These are phyloP conservation scores for Drosophila nebulosa DNA, from an alignment of 1,140 invertebrate genomes.

Conservation along the genomic window DNA sequence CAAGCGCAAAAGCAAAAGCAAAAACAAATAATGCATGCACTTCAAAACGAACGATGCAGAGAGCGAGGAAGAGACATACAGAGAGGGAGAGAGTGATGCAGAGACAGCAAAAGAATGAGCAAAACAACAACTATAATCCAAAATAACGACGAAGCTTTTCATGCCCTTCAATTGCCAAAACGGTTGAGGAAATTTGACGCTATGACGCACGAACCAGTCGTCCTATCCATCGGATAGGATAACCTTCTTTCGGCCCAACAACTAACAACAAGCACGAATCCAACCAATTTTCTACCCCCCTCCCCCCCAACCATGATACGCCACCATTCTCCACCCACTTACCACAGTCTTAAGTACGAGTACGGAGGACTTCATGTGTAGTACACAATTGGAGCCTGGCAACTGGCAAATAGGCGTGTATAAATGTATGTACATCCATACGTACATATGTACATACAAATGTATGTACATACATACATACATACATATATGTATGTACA, in stretches of 20 bases:
- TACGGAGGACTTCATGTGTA: background rate
- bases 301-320: background rate
- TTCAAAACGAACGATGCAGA: constrained; percentile 1
- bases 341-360: background rate
- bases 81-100: no score
- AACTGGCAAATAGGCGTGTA: constrained; percentile 5
- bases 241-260: background rate
- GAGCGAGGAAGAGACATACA: no score
- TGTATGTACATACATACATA: background rate
- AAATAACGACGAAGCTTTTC: constrained; percentile 37
- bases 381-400: constrained; percentile 22
- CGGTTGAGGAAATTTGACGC: constrained; percentile 23
- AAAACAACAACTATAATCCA: constrained; percentile 1
- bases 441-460: background rate
- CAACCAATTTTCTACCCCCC: background rate
- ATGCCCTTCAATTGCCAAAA: constrained; percentile 48
- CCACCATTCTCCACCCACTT: no score
- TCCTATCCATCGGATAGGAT: background rate
- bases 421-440: background rate
- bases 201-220: constrained; percentile 33
- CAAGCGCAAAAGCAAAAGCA: constrained; percentile 27
- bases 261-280: background rate
- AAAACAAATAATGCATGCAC: constrained; percentile 27
- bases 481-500: background rate
- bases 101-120: constrained; percentile 3